These are phyloP conservation scores for Clostera curtula DNA, from an alignment of 2,888 invertebrate species.

Conservation along the genomic window DNA sequence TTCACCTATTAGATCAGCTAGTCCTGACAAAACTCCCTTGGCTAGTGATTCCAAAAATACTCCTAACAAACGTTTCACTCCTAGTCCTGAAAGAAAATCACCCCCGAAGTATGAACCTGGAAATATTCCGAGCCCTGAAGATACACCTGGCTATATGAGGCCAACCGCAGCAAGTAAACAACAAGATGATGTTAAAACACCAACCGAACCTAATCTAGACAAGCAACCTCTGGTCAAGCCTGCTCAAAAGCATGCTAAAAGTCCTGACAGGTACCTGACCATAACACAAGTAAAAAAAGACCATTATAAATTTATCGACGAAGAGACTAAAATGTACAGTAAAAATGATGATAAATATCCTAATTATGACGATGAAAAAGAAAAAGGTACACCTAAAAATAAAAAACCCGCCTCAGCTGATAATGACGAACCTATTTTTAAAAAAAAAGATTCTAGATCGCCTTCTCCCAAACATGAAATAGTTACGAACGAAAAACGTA, in stretches of 20 bases:
- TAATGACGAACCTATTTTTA: too few relatives aligned
- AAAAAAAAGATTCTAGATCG: constrained; percentile 27
- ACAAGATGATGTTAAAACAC: constrained; percentile 16
- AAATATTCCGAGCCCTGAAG: constrained; percentile 26
- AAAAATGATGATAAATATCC: constrained; percentile 25
- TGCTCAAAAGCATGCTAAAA: constrained; percentile 15
- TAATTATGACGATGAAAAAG: constrained; percentile 10
- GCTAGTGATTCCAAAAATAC: constrained; percentile 3
- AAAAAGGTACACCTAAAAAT: constrained; percentile 5
- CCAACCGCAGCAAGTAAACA: constrained; percentile 35
- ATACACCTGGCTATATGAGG: constrained; percentile 44
- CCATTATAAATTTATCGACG: constrained; percentile 55
- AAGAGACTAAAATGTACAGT: constrained; percentile 57
- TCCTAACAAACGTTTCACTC: constrained; percentile 16
- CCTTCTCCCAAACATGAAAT: constrained; percentile 40
- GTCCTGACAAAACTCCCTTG: constrained; percentile 13
- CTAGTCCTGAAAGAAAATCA: constrained; percentile 32
- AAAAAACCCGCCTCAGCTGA: constrained; percentile 15
- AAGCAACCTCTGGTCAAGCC: constrained; percentile 29
- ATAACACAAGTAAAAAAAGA: constrained; percentile 36
- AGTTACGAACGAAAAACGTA: constrained; percentile 22
- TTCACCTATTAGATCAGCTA: constrained; percentile 9
- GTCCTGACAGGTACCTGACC: too few relatives aligned
- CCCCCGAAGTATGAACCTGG: too few relatives aligned
- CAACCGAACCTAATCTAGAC: constrained; percentile 21